Percentiles rank a stretch among this genome's conserved stretches.
These are phyloP conservation scores for rabbit (Oryctolagus cuniculus) DNA, from an alignment of 2,113 vertebrate genomes.

Conservation along the genomic window DNA sequence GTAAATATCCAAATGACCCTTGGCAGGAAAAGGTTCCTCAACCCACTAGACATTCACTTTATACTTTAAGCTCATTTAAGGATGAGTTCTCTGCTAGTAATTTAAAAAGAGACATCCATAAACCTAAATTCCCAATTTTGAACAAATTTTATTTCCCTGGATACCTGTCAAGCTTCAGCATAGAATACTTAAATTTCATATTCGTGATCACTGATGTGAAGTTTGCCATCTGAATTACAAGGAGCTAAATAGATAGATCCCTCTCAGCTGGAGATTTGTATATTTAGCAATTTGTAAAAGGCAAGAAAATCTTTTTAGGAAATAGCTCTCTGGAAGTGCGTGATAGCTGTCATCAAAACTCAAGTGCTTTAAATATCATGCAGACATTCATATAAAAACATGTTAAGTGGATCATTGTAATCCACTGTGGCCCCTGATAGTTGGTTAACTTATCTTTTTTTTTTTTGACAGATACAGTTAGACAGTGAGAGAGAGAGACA, in stretches of 20 bases:
- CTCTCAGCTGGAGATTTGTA: neutral
- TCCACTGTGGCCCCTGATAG: neutral
- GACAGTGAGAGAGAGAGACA: no score
- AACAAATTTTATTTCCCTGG: neutral
- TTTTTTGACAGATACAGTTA: no score
- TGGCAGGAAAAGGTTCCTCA: no score
- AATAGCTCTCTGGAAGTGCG: neutral
- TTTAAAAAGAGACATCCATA: constrained; percentile 31
- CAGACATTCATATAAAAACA: constrained; percentile 25
- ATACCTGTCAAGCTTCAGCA: constrained; percentile 2
- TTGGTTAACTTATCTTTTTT: neutral
- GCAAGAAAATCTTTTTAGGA: neutral
- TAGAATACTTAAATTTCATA: constrained; percentile 17
- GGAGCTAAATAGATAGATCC: neutral
- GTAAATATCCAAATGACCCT: no score
- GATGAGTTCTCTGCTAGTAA: neutral
- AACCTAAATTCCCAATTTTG: neutral
- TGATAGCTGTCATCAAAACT: neutral
- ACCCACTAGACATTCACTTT: constrained; percentile 28
- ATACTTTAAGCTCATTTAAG: constrained; percentile 20
- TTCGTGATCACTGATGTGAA: neutral
- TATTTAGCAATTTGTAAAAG: constrained; percentile 1
- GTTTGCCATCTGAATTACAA: neutral
- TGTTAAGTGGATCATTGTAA: neutral
- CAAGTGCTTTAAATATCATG: neutral